Percentiles rank a stretch among this genome's conserved stretches.
These are phyloP conservation scores for Pluvianellus socialis DNA, from an alignment of 2,113 vertebrate genomes.

Conservation along the genomic window DNA sequence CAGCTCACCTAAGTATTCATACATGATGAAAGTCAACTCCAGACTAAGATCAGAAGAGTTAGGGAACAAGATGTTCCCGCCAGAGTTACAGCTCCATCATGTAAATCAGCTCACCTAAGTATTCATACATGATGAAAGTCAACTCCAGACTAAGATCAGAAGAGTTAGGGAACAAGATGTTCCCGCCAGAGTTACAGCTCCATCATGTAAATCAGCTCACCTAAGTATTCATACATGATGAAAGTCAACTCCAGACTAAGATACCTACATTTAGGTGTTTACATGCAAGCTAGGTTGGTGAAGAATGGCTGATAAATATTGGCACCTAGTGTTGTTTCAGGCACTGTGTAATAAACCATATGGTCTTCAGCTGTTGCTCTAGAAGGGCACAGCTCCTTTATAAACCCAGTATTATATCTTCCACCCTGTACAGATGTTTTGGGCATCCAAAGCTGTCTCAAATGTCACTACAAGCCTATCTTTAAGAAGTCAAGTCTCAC, in stretches of 20 bases:
- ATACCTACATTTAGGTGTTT: not conserved
- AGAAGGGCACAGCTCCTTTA: not conserved
- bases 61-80: not conserved
- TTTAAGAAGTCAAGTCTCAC: not conserved
- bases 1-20: not conserved
- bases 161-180: not conserved
- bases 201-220: not conserved
- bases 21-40: not conserved
- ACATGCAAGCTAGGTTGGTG: not conserved
- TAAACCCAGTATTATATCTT: not conserved
- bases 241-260: not conserved
- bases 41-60: not conserved
- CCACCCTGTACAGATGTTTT: fast-evolving
- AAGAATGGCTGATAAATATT: not conserved
- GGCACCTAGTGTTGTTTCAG: not conserved
- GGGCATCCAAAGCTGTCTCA: not conserved
- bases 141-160: not conserved
- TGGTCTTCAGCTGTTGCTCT: not conserved
- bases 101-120: not conserved
- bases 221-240: not conserved
- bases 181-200: not conserved
- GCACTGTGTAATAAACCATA: not conserved
- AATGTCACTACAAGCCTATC: not conserved
- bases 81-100: not conserved
- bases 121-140: not conserved